Conservation (phyloP, 2,888 invertebrate genomes). For the Blastobasis lacticolella region DNA sequence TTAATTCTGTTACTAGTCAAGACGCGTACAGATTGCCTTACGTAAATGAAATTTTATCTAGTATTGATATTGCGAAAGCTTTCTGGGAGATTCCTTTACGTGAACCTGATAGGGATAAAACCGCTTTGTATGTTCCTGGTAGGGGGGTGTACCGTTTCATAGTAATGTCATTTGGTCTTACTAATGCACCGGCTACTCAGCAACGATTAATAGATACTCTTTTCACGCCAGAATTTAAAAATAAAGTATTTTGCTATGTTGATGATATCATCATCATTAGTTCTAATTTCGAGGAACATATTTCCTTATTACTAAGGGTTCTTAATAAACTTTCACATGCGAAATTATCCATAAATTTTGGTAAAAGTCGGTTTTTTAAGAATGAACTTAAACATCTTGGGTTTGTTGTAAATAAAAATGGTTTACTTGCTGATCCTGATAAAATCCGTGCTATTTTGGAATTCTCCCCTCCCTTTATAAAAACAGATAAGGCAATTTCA, state of each 20-base stretch:
- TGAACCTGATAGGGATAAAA: constrained; percentile 16
- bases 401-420: too few relatives aligned
- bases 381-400: constrained; percentile 12
- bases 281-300: constrained; percentile 16
- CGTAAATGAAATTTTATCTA: constrained; percentile 11
- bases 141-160: constrained; percentile 12
- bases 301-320: constrained; percentile 13
- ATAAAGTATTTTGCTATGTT: constrained; percentile 15
- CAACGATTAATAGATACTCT: constrained; percentile 8
- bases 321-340: constrained; percentile 15
- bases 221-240: too few relatives aligned
- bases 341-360: constrained; percentile 16
- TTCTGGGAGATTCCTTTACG: constrained; percentile 15
- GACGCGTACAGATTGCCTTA: constrained; percentile 13
- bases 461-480: neutral
- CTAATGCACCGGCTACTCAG: constrained; percentile 14
- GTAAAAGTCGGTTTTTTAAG: constrained; percentile 15
- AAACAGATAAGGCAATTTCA: constrained; percentile 19
- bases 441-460: constrained; percentile 5
- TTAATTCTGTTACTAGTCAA: constrained; percentile 9
- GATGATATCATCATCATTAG: constrained; percentile 18
- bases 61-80: constrained; percentile 7
- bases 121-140: constrained; percentile 14
- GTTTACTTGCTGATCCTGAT: constrained; percentile 20
- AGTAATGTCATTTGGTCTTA: constrained; percentile 11